Base-by-base conservation (phyloP, 2,888 invertebrate genomes). In the Halocaridina rubra region DNA sequence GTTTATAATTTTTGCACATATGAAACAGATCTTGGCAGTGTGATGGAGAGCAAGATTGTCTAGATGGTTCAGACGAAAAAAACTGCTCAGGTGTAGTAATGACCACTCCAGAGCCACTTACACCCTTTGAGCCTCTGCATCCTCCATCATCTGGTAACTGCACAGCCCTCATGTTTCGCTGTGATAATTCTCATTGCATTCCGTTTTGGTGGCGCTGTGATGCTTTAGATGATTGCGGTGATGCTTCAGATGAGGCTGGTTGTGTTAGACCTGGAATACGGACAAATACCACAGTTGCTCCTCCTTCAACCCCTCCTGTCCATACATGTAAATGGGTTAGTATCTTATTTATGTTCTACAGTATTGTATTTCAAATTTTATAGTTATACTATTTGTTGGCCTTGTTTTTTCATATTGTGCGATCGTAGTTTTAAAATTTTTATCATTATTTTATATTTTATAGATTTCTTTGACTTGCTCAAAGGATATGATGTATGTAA, bases 21-120 rank as follows among this genome's bases (percentile, higher is more conserved):
- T n/a, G n/a, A n/a, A 88, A 88, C 57, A 88, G 89, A 24, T 88
- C 92, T 69, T 94, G 94, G 94, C 92, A 92, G 90, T 97, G 97
- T 91, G 96, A 97, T 91, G 94, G 94, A 8, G 94, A 95, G 89
- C 91, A 92, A n/a, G 97, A 97, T 90, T 97, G 97, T 89, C 91
- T 91, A 0, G 95, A 95, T 89, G 89, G 90, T 0, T 90, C 90
- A 1, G 93, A 93, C 88, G 93, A 93, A 89, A 84, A 86, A 0
- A 90, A 91, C 22, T 93, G 92, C 88, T 89, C 89, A 1, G 90
- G 87, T 4, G 90, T 90, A 19, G 88, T 86, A 2, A 80, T 57
- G 27, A 74, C 74, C 4, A 74, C 74, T 22, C 84, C 84, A 30
- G 89, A 89, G 89, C 64, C 77, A 3, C 7, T 53, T 13, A 27